A percentile compares a stretch with the other conserved stretches of the same genome.
Evolutionary conservation across 2,888 invertebrate genomes (phyloP).

Genomic region (Patella ulyssiponensis): DNA sequence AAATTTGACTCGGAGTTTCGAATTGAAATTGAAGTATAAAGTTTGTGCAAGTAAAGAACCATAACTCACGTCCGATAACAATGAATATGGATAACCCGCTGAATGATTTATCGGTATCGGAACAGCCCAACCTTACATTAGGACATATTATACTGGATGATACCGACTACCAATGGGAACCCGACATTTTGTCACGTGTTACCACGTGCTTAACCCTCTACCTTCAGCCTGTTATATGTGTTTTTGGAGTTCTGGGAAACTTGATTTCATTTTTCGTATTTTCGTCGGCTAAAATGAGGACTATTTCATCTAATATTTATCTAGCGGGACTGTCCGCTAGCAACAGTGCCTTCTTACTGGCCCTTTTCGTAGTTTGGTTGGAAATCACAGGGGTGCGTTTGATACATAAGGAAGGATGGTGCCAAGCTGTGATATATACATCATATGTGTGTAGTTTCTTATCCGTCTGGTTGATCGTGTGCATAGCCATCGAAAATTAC

Average conservation of each 20-base stretch:
- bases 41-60: too few species aligned
- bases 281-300: slow-evolving; percentile 80
- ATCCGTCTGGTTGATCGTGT: slow-evolving; percentile 85
- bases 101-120: not conserved
- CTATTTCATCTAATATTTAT: slow-evolving; percentile 85
- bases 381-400: slow-evolving; percentile 46
- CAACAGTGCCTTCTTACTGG: slow-evolving; percentile 82
- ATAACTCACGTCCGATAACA: not conserved
- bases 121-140: not conserved
- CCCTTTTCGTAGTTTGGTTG: slow-evolving; percentile 74
- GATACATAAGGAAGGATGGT: slow-evolving; percentile 73
- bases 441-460: slow-evolving; percentile 71
- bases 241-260: slow-evolving; percentile 83
- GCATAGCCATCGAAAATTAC: slow-evolving; percentile 88
- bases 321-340: slow-evolving; percentile 83
- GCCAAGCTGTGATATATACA: slow-evolving; percentile 82
- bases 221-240: slow-evolving; percentile 79
- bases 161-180: not conserved
- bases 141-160: not conserved
- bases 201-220: slow-evolving; percentile 37
- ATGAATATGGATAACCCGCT: not conserved
- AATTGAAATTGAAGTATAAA: too few species aligned
- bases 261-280: slow-evolving; percentile 83
- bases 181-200: slow-evolving; percentile 5
- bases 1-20: too few species aligned